Evolutionary conservation across 2,888 invertebrate species (phyloP), one percentile per base, ranked within the genome.

Genomic region (Meandrusa payeni): DNA sequence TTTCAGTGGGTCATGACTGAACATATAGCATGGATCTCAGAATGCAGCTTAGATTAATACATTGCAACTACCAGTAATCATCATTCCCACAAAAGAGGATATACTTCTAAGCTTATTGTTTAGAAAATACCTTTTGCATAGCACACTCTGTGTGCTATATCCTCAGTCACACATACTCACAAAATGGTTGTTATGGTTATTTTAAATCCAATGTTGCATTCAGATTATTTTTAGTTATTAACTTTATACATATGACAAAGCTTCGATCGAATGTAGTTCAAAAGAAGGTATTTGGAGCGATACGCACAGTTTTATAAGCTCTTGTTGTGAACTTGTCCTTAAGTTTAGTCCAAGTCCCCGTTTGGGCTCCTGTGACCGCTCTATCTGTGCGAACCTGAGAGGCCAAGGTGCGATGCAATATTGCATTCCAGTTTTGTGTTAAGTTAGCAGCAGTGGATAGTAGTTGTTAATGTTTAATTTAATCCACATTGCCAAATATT

Each of bases 381-480:
- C 52, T 32, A 31, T 37, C 50, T 12, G 32, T 55, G 51, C 53
- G 42, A 54, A 50, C 48, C 52, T 50, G 53, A 51, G 56, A 71
- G 77, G 77, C 77, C 76, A 64, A 78, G 82, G 81, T 76, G 79
- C 77, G 82, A 87, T 87, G 87, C 87, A 87, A 83, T 86, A 83
- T 73, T 86, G 88, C 88, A 88, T 88, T 88, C 88, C 88, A 88
- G 61, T 80, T 83, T 79, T 76, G 66, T 79, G 70, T 79, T 85
- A 81, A 79, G 81, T 80, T 76, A 83, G 80, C 81, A 71, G 71
- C 76, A 63, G 76, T 67, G 65, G 71, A 74, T 73, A 66, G 69
- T 80, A 81, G 76, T 78, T 76, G 73, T 80, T 80, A 79, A 72
- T 80, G 56, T 70, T 82, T 76, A 72, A 73, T 80, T 78, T 76